These are phyloP conservation scores for Aphaenogaster floridana DNA, from an alignment of 1,140 invertebrate species.

Conservation along the genomic window DNA sequence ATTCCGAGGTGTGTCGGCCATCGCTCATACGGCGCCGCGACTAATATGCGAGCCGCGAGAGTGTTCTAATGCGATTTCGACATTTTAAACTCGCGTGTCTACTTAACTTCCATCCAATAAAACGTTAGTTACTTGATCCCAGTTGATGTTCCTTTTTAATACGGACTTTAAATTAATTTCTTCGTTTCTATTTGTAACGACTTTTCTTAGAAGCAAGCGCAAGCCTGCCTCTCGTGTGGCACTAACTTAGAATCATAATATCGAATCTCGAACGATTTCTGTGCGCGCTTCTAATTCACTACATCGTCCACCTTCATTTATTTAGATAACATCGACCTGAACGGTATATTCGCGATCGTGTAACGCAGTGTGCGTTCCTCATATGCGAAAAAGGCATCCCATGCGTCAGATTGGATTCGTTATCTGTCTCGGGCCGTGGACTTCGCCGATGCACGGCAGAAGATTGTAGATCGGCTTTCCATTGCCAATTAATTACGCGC, in stretches of 20 bases:
- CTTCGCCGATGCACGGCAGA: neutral
- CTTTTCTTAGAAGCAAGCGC: neutral
- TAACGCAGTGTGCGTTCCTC: conserved; percentile 17
- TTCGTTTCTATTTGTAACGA: neutral
- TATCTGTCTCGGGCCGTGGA: conserved; percentile 23
- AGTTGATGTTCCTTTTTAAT: neutral
- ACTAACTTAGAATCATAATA: neutral
- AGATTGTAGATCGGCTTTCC: conserved; percentile 59
- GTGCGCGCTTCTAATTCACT: neutral
- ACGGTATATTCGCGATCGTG: conserved; percentile 36
- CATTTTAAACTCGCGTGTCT: neutral
- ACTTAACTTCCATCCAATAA: neutral
- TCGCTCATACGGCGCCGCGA: conserved; percentile 44
- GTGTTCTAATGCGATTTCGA: neutral
- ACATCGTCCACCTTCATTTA: conserved; percentile 43
- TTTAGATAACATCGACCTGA: conserved; percentile 54
- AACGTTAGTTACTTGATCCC: neutral
- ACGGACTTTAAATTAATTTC: neutral
- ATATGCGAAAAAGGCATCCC: conserved; percentile 9
- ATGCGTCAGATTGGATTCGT: conserved; percentile 65
- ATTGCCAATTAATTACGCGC: conserved; percentile 65
- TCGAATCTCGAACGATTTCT: neutral
- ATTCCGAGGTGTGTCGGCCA: conserved; percentile 49
- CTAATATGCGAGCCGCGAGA: neutral
- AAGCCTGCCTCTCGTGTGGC: neutral